Percentiles rank a stretch among this genome's conserved stretches.
phyloP scores from a whole-genome alignment of 2,888 invertebrate species.

The Cephus runcator region DNA sequence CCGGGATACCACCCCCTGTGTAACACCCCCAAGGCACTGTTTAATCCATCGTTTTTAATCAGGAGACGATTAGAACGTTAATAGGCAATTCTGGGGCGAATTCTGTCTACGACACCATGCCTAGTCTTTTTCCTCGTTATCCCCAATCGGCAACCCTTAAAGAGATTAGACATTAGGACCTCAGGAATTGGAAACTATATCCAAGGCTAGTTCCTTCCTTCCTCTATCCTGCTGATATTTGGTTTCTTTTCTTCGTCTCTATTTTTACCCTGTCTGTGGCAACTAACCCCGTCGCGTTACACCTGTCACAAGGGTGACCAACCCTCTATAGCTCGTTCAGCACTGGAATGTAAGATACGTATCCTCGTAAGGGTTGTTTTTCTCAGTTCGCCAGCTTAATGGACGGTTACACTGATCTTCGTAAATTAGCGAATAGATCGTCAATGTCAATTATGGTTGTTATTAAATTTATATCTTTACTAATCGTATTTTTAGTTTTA shows the following conservation, averaged over 20 bases:
- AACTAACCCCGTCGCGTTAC: no score
- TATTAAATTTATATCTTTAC: background rate
- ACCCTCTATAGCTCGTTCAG: background rate
- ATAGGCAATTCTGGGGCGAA: constrained; percentile 38
- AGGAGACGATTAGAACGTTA: constrained; percentile 41
- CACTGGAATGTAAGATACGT: background rate
- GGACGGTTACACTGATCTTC: background rate
- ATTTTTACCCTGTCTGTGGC: no score
- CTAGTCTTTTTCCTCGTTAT: no score
- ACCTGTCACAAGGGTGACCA: no score
- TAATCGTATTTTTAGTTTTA: background rate
- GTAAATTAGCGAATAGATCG: background rate
- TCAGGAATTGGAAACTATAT: no score
- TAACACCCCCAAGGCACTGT: constrained; percentile 47
- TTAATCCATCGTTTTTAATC: constrained; percentile 54
- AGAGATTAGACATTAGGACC: no score
- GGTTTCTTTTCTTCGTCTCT: no score
- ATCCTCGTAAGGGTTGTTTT: background rate
- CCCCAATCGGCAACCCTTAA: no score
- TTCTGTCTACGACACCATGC: no score
- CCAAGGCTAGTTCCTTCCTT: no score
- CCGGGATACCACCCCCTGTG: constrained; percentile 29
- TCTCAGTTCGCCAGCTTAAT: background rate
- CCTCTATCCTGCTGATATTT: no score
- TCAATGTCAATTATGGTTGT: background rate